Evolutionary conservation across 2,797 vertebrate species (phyloP).

Genomic region (Centroberyx gerrardi): DNA sequence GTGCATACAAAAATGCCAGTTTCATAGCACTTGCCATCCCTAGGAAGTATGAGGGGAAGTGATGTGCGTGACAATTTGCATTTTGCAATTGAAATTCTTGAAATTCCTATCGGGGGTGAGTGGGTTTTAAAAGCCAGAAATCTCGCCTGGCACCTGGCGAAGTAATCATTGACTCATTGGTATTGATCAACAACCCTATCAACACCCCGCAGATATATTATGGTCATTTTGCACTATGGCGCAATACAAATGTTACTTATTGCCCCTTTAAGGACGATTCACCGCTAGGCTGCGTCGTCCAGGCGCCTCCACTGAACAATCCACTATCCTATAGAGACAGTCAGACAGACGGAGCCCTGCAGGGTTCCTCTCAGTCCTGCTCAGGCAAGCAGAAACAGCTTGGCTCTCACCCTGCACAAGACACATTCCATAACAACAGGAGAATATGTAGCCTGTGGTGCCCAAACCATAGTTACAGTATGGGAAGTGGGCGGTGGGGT

Average conservation of each 20-base stretch:
- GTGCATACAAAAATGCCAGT: too few relatives aligned
- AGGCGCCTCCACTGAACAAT: slow-evolving; percentile 11
- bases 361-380: slow-evolving; percentile 75
- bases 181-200: background rate
- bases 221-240: background rate
- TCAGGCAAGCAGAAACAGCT: slow-evolving; percentile 81
- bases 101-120: too few relatives aligned
- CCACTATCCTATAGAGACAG: slow-evolving; percentile 52
- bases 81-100: too few relatives aligned
- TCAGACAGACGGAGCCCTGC: slow-evolving; percentile 64
- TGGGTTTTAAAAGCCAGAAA: background rate
- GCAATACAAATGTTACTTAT: background rate
- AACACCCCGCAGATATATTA: background rate
- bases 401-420: slow-evolving; percentile 68
- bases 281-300: slow-evolving; percentile 28
- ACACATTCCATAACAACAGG: slow-evolving; percentile 77
- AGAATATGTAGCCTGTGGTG: slow-evolving; percentile 65
- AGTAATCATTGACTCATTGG: background rate
- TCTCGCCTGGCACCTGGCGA: background rate
- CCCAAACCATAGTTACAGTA: slow-evolving; percentile 65
- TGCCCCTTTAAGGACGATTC: slow-evolving; percentile 15
- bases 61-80: too few relatives aligned
- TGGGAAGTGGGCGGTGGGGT: background rate
- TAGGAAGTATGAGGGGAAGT: too few relatives aligned
- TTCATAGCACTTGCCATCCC: too few relatives aligned